Evolutionary conservation across 2,888 invertebrate genomes (phyloP), one percentile per base, ranked within the genome.

Genomic region (Microctonus aethiopoides): DNA sequence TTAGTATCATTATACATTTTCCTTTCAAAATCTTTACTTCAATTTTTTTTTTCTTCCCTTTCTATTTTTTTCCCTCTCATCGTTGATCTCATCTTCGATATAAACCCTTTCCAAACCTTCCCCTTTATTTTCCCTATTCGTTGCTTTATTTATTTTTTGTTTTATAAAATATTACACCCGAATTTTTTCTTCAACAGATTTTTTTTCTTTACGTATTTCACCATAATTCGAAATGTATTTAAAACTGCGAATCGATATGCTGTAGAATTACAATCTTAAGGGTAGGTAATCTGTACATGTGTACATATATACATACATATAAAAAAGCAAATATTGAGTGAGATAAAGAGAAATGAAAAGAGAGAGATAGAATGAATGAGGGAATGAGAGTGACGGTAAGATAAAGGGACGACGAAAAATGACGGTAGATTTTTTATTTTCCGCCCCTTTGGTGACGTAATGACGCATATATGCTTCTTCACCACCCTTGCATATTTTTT

Each of bases 401-500:
- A 70, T 70, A 41, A 66, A 54, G 52, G 52, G 34, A 59, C 46
- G 10, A 54, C 29, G 54, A 56, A 51, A 39, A 70, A 66, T 70
- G 22, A 54, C 41, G 39, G 60, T 39, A 66, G 61, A 66, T 70
- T 70, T 66, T 70, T 70, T 70, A 64, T 64, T 67, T 67, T 62
- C 52, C 62, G 61, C 66, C 39, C 66, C 62, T 70, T 70, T 70
- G 66, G 62, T 67, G 66, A 67, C 62, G 70, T 67, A 70, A 70
- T 66, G 70, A 70, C 56, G 66, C 70, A 56, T 70, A 65, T 54
- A 34, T 20, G 56, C 60, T 59, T 56, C 29, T 36, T 9, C 61
- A 29, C 29, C 36, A 56, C 41, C 52, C 62, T 46, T 65, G 60
- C 65, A 57, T 63, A 57, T 41, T 67, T 24, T 51, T 54, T 52